Percentiles rank a stretch among this genome's conserved stretches.
phyloP scores from a whole-genome alignment of 2,113 vertebrate genomes.

The Shinisaurus crocodilurus region DNA sequence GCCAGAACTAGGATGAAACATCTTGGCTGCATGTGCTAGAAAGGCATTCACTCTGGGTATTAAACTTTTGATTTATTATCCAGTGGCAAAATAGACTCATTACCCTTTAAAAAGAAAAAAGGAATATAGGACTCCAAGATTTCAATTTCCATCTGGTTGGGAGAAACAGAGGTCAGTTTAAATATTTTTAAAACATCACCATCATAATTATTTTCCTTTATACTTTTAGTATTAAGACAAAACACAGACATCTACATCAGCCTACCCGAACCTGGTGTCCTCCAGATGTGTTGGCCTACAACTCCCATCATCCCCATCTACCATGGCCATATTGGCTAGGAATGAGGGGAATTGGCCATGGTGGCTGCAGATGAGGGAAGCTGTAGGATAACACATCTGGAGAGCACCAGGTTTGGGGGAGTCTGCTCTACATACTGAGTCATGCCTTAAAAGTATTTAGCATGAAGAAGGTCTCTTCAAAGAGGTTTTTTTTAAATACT shows the following conservation, averaged over 20 bases:
- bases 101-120: not conserved
- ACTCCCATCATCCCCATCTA: too few relatives aligned
- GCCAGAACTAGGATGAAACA: slow-evolving; percentile 33
- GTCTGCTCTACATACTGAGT: not conserved
- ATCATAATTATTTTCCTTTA: not conserved
- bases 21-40: slow-evolving; percentile 35
- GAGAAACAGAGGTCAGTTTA: fast-evolving
- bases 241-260: too few relatives aligned
- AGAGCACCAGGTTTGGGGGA: too few relatives aligned
- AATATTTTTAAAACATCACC: not conserved
- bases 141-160: not conserved
- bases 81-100: slow-evolving; percentile 21
- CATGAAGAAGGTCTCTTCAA: not conserved
- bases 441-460: slow-evolving; percentile 4
- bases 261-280: too few relatives aligned
- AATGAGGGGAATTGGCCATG: too few relatives aligned
- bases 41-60: slow-evolving; percentile 32
- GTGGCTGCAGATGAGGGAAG: too few relatives aligned
- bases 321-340: too few relatives aligned
- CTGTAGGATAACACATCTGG: too few relatives aligned
- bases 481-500: not conserved
- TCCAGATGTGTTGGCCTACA: too few relatives aligned
- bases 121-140: not conserved
- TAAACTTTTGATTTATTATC: slow-evolving; percentile 58
- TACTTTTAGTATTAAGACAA: not conserved